Evolutionary conservation across 2,113 vertebrate genomes (phyloP), one percentile per base, ranked within the genome.

Genomic region (Coryphaenoides rupestris): DNA sequence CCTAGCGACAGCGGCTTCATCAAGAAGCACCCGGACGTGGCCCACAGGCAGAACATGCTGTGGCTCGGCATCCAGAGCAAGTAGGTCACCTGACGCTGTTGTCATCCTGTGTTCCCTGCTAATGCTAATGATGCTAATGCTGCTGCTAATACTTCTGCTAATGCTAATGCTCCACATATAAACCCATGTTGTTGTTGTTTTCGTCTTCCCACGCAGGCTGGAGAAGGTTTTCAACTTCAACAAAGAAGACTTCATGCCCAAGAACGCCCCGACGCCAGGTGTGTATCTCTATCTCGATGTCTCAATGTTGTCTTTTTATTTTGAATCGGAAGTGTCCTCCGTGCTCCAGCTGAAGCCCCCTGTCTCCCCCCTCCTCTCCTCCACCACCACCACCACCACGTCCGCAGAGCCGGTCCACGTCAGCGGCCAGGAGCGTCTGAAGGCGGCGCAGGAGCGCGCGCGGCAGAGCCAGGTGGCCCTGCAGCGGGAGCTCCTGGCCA

Each of bases 1-100:
- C 92, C 94, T 9, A 91, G 91, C 0, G 96, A 99, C 45, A 79
- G 81, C 10, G 93, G 96, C 58, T 99, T 99, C 81, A 90, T 97
- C 73, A 94, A 90, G 89, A 99, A 98, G 80, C 97, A 99, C 73
- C 93, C 93, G 1, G 97, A 99, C 21, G 91, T 99, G 74, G 94
- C 94, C 58, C 95, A 98, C 86, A 90, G 96, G 75, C 97, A 99
- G 58, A 89, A 94, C 66, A 98, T 99, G 97, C 91, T 99, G 70
- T 99, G 97, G 97, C 88, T 93, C 6, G 96, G 97, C 78, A 97
- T 99, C 77, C 96, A 98, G 89, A 93, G 94, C 84, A 98, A 98
- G 97, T 99, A 92, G 82, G 90, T 80, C 2, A 3, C 40, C 40
- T 5, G 40, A 45, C n/a, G n/a, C n/a, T n/a, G n/a, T n/a, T n/a